Conservation (phyloP, 1,140 invertebrate species). For the Neodiprion fabricii region DNA sequence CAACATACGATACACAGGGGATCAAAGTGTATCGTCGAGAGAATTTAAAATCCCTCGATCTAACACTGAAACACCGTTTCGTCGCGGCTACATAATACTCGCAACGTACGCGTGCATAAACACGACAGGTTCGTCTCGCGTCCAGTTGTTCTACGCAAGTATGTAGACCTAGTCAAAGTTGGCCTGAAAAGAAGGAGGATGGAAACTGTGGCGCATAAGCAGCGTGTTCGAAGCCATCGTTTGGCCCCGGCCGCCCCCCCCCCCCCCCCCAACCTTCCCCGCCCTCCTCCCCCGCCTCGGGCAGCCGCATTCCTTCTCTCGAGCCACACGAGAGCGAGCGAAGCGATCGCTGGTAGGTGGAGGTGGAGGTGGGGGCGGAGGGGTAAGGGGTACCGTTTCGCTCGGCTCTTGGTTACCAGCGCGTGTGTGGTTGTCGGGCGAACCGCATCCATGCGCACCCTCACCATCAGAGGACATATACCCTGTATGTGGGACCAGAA, state of each 20-base stretch:
- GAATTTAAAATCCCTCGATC: too few relatives aligned
- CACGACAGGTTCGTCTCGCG: too few relatives aligned
- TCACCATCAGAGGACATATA: too few relatives aligned
- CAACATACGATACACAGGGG: too few relatives aligned
- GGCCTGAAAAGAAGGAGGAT: background rate
- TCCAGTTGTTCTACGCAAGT: too few relatives aligned
- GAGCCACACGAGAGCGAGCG: constrained; percentile 27
- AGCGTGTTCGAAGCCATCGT: constrained; percentile 29
- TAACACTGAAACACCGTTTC: too few relatives aligned
- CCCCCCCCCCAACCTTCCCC: constrained; percentile 22
- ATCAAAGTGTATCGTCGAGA: too few relatives aligned
- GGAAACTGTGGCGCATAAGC: background rate
- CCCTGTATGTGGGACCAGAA: background rate
- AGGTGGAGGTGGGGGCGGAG: background rate
- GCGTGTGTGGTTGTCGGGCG: background rate
- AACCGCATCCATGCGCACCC: too few relatives aligned
- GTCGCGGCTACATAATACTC: too few relatives aligned
- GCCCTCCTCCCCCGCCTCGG: constrained; percentile 29
- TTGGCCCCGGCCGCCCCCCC: constrained; percentile 14
- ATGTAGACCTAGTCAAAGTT: too few relatives aligned
- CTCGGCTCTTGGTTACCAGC: background rate
- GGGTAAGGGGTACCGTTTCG: background rate
- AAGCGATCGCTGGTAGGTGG: background rate
- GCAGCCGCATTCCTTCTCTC: constrained; percentile 56
- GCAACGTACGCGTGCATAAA: too few relatives aligned